A percentile compares a stretch with the other conserved stretches of the same genome.
Evolutionary conservation across 2,888 invertebrate species (phyloP).

Genomic region (Cerastis leucographa): DNA sequence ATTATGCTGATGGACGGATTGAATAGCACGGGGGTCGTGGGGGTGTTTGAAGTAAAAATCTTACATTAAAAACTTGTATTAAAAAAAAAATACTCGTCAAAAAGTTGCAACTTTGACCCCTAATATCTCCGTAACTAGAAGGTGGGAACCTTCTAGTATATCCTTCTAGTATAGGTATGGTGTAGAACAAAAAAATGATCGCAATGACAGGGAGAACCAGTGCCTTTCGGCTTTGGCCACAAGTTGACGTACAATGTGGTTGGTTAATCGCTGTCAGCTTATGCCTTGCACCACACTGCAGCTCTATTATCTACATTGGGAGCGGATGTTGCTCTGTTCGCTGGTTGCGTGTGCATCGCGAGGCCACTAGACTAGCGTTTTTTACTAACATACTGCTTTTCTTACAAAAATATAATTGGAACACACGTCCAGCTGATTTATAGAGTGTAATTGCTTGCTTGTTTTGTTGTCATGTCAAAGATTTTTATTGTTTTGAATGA

Average conservation of each 20-base stretch:
- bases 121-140: no score
- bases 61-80: no score
- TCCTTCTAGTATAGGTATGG: no score
- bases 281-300: slow-evolving; percentile 34
- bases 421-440: slow-evolving; percentile 34
- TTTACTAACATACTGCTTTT: not conserved
- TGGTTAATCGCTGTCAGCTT: slow-evolving; percentile 30
- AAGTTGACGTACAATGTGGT: not conserved
- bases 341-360: slow-evolving; percentile 61
- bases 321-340: slow-evolving; percentile 64
- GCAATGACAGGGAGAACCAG: no score
- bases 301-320: slow-evolving; percentile 38
- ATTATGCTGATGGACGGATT: no score
- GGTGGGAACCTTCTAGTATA: no score
- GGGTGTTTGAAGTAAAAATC: no score
- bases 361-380: slow-evolving; percentile 68
- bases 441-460: slow-evolving; percentile 16
- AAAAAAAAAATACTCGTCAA: no score
- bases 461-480: not conserved
- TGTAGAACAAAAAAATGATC: no score
- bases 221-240: no score
- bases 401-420: slow-evolving; percentile 11
- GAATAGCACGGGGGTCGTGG: no score
- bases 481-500: slow-evolving; percentile 18
- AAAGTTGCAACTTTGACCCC: no score